Evolutionary conservation across 2,888 invertebrate genomes (phyloP).

Genomic region (Pocota personata): DNA sequence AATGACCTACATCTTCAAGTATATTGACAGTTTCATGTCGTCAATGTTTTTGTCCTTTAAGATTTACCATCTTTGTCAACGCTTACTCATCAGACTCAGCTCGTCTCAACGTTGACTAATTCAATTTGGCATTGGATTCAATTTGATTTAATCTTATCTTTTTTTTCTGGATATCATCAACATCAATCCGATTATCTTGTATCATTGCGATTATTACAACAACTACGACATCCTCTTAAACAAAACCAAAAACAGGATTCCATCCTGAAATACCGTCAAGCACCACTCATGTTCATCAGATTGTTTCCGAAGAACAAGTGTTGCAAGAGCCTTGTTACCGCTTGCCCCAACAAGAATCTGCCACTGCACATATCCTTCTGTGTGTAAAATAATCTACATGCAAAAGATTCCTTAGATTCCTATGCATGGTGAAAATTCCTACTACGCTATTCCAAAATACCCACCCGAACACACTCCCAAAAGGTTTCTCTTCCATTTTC

Average conservation of each 20-base stretch:
- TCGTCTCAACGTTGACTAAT: conserved; percentile 18
- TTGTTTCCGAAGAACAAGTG: conserved; percentile 28
- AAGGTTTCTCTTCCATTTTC: background rate
- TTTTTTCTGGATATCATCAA: conserved; percentile 28
- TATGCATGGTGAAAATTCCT: conserved; percentile 45
- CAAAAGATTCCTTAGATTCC: conserved; percentile 45
- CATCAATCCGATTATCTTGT: conserved; percentile 67
- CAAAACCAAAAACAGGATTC: conserved; percentile 38
- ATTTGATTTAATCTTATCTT: conserved; percentile 16
- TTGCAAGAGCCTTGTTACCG: conserved; percentile 31
- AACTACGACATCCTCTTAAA: conserved; percentile 53
- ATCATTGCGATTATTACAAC: conserved; percentile 57
- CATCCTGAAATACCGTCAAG: conserved; percentile 43
- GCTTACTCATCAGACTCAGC: no score
- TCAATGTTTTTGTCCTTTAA: no score
- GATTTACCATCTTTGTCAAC: no score
- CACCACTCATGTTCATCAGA: conserved; percentile 40
- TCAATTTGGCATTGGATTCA: conserved; percentile 29
- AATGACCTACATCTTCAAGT: no score
- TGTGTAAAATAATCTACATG: conserved; percentile 45
- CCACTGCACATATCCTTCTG: conserved; percentile 2
- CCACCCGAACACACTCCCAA: background rate
- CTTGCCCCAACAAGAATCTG: conserved; percentile 23
- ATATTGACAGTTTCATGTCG: no score
- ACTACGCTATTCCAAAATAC: conserved; percentile 29